phyloP scores from a whole-genome alignment of 2,888 invertebrate genomes.

The Odontomyia ornata region DNA sequence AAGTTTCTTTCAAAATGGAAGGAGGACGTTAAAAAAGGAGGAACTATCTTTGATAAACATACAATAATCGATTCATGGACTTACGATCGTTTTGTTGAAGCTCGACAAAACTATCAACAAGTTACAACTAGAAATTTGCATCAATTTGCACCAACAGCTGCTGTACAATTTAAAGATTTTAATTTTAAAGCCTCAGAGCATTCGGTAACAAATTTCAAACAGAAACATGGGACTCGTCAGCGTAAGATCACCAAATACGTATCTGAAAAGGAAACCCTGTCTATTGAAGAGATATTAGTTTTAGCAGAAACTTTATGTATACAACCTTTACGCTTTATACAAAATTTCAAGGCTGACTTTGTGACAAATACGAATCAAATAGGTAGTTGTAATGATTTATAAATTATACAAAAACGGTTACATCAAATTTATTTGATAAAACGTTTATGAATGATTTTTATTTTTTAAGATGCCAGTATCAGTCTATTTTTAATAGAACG shows the following conservation, averaged over 20 bases:
- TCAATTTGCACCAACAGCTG: constrained; percentile 37
- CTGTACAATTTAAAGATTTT: constrained; percentile 25
- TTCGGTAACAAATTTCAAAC: constrained; percentile 29
- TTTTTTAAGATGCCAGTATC: constrained; percentile 3
- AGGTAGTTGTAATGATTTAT: constrained; percentile 2
- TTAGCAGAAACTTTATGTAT: neutral
- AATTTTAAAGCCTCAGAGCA: constrained; percentile 19
- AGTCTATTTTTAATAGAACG: neutral
- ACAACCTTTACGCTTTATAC: constrained; percentile 1
- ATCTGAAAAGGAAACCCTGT: constrained; percentile 25
- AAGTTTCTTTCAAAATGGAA: constrained; percentile 26
- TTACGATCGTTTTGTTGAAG: constrained; percentile 19
- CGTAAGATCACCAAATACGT: constrained; percentile 36
- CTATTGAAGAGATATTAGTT: constrained; percentile 22
- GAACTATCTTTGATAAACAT: constrained; percentile 42
- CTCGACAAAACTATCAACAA: constrained; percentile 27
- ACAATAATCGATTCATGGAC: constrained; percentile 27
- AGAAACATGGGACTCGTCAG: constrained; percentile 23
- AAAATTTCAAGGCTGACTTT: neutral
- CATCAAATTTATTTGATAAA: too few species aligned
- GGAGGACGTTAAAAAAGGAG: constrained; percentile 33
- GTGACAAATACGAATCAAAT: constrained; percentile 6
- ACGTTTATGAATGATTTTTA: too few species aligned
- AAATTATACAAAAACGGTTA: neutral
- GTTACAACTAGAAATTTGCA: constrained; percentile 37